Base-by-base conservation (phyloP, 2,888 invertebrate genomes). In the Lordiphosa andalusiaca region DNA sequence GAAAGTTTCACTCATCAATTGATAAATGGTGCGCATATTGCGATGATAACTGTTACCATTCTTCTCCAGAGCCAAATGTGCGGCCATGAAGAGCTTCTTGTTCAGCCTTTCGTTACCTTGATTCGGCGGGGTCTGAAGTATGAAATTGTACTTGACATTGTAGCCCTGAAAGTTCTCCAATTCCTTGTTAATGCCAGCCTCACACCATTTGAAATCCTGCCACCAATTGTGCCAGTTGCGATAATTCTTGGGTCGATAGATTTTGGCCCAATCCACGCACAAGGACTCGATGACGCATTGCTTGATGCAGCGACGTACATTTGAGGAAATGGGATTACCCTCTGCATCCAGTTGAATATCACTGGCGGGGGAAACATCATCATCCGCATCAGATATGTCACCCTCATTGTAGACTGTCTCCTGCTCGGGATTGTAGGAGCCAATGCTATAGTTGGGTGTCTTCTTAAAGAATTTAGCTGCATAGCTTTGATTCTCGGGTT, bases 181-280 rank as follows among this genome's bases (percentile, higher is more conserved):
- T 13, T 81, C 35, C 6, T 37, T 38, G 0, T 56, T 30, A 2
- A 77, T 77, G 4, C 38, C 65, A 3, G 10, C 4, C 3, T 53
- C 63, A 7, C 69, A 70, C 47, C 65, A 57, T 16, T 62, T 48
- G 36, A 59, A 68, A 1, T 70, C 67, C 5, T 16, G 19, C 78
- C 78, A 80, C 76, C 76, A 80, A 1, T 30, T 38, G 0, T 36
- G n/a, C 78, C 78, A 80, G 1, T 4, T 9, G 0, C 41, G 38
- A 9, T 80, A 72, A 1, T 52, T 19, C 7, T 50, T 47, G 1
- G 4, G 10, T 0, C 23, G 12, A 21, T 74, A 60, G 4, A 52
- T 5, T 1, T 30, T n/a, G 2, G 3, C 9, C 63, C 67, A 74
- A 4, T 61, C 54, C 1, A 13, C 10, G 2, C 23, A 23, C 3